phyloP scores from a whole-genome alignment of 2,113 vertebrate genomes.

The Tamias sibiricus region DNA sequence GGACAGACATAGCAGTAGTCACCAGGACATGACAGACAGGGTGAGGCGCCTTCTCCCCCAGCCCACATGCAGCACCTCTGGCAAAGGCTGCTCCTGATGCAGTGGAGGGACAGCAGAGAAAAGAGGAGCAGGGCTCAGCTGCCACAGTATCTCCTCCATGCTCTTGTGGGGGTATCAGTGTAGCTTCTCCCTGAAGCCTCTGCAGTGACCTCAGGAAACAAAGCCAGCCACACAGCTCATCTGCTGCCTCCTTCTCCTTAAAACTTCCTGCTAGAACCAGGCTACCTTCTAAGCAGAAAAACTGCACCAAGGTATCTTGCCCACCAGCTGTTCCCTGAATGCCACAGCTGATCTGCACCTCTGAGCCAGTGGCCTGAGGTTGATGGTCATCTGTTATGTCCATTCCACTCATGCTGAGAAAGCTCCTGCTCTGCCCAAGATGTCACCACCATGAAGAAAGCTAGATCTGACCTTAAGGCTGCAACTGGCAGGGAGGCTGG shows the following conservation, averaged over 20 bases:
- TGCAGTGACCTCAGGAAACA: background rate
- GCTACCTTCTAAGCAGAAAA: background rate
- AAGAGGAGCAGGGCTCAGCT: background rate
- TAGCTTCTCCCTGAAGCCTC: background rate
- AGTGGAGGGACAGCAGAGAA: background rate
- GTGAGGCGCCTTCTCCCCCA: background rate
- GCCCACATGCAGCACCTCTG: background rate
- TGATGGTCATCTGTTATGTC: background rate
- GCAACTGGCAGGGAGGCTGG: background rate
- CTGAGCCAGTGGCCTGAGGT: background rate
- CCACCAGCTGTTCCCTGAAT: background rate
- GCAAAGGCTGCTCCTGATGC: background rate
- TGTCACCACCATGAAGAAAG: background rate
- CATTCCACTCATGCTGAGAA: background rate
- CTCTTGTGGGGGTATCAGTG: background rate
- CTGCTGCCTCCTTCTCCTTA: constrained; percentile 23
- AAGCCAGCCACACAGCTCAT: background rate
- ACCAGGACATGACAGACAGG: background rate
- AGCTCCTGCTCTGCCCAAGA: background rate
- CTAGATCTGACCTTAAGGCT: background rate
- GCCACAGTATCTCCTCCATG: background rate
- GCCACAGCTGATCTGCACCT: background rate
- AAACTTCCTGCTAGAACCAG: constrained; percentile 57
- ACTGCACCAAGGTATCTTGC: background rate
- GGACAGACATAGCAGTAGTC: background rate